A percentile compares a stretch with the other conserved stretches of the same genome.
These are phyloP conservation scores for Odontomachus brunneus DNA, from an alignment of 1,140 invertebrate species.

Conservation along the genomic window DNA sequence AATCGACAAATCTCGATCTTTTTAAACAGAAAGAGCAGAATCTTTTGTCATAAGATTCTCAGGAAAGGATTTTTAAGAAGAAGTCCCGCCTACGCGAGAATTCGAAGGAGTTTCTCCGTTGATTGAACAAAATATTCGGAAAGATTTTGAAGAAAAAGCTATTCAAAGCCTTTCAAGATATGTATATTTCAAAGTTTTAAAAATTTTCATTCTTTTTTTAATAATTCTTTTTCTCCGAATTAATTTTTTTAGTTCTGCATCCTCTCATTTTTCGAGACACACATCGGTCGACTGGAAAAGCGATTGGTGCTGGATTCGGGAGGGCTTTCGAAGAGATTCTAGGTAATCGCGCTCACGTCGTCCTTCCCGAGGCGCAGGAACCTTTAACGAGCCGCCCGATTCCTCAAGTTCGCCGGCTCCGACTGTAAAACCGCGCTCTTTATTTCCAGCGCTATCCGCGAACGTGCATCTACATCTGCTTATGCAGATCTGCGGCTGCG, in stretches of 20 bases:
- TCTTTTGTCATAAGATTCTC: too few relatives aligned
- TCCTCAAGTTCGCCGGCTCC: conserved; percentile 37
- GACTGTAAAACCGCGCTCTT: conserved; percentile 51
- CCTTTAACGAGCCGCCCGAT: conserved; percentile 40
- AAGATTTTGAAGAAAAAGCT: too few relatives aligned
- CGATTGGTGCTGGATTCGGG: background rate
- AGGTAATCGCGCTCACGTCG: conserved; percentile 23
- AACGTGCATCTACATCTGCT: conserved; percentile 57
- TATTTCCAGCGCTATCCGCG: conserved; percentile 40
- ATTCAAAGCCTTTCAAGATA: too few relatives aligned
- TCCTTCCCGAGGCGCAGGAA: conserved; percentile 11
- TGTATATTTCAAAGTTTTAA: too few relatives aligned
- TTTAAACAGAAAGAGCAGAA: too few relatives aligned
- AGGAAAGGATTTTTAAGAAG: too few relatives aligned
- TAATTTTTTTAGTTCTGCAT: background rate
- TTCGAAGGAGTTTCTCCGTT: too few relatives aligned
- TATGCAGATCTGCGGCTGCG: conserved; percentile 51
- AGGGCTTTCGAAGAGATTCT: conserved; percentile 19
- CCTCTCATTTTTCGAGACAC: too few relatives aligned
- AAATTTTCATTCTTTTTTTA: too few relatives aligned
- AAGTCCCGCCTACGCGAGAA: too few relatives aligned
- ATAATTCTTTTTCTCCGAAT: background rate
- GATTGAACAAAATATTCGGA: too few relatives aligned
- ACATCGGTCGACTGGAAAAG: too few relatives aligned
- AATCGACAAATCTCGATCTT: conserved; percentile 23